Evolutionary conservation across 2,113 vertebrate genomes (phyloP).

Genomic region (Caracal caracal): DNA sequence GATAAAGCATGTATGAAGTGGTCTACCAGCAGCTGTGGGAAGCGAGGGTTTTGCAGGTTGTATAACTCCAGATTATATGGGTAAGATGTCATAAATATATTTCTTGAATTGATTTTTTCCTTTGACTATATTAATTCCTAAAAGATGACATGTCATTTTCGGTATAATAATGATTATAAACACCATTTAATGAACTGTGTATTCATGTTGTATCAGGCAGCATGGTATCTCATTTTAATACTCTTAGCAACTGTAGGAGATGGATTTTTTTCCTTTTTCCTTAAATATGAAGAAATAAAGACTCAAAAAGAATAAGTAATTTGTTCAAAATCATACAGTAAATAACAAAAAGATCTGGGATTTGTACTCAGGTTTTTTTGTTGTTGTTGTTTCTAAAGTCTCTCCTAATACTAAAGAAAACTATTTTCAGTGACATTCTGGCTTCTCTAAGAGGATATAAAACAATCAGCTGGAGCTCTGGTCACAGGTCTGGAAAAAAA

Average conservation of each 20-base stretch:
- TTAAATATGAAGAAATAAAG: neutral
- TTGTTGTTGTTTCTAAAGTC: neutral
- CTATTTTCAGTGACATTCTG: neutral
- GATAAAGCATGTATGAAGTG: constrained; percentile 94
- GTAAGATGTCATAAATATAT: constrained; percentile 81
- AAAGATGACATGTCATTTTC: neutral
- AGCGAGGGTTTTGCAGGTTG: constrained; percentile 90
- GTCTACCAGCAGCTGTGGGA: constrained; percentile 88
- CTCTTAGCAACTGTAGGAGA: neutral
- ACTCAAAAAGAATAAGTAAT: neutral
- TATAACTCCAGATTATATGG: constrained; percentile 90
- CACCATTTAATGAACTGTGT: neutral
- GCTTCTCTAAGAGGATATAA: neutral
- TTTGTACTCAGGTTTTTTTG: neutral
- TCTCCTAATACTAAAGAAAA: neutral
- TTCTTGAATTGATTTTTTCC: neutral
- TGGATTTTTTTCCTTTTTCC: neutral
- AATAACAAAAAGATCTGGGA: neutral
- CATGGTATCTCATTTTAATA: neutral
- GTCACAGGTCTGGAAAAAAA: neutral
- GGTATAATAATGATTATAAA: neutral
- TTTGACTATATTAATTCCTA: neutral
- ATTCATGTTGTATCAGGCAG: neutral
- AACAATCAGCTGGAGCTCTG: neutral
- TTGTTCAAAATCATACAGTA: neutral